Evolutionary conservation across 2,113 vertebrate genomes (phyloP).

Genomic region (Seriola aureovittata): DNA sequence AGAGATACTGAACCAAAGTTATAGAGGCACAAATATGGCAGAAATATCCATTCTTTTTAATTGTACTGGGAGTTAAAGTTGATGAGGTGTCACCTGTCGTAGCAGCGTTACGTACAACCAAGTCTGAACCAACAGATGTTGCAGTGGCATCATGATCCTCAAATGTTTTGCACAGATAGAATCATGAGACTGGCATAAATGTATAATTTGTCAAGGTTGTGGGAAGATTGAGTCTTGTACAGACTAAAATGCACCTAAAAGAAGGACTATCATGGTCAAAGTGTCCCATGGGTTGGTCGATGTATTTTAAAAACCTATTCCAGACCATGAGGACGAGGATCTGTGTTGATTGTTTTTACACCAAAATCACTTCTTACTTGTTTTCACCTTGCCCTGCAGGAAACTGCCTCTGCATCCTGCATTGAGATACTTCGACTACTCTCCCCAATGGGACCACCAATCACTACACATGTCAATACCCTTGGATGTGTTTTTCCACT

Average conservation of each 20-base stretch:
- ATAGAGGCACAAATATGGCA: not conserved
- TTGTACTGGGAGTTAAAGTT: too few relatives aligned
- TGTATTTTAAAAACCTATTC: not conserved
- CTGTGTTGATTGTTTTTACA: not conserved
- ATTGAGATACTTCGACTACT: not conserved
- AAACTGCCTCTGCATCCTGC: not conserved
- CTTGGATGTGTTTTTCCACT: conserved; percentile 12
- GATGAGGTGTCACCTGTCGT: too few relatives aligned
- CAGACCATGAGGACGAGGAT: not conserved
- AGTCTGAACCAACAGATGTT: not conserved
- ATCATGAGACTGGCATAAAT: not conserved
- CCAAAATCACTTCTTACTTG: not conserved
- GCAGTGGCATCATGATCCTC: not conserved
- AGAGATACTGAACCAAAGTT: not conserved
- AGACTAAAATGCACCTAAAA: not conserved
- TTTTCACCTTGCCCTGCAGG: not conserved
- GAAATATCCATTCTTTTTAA: not conserved
- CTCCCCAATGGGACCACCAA: not conserved
- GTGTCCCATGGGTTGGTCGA: not conserved
- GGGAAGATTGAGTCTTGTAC: not conserved
- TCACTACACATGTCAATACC: conserved; percentile 37
- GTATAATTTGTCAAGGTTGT: not conserved
- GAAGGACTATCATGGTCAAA: not conserved
- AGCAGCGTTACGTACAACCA: too few relatives aligned
- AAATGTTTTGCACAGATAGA: not conserved